phyloP scores from a whole-genome alignment of 1,140 invertebrate species.

The Philaenus spumarius region DNA sequence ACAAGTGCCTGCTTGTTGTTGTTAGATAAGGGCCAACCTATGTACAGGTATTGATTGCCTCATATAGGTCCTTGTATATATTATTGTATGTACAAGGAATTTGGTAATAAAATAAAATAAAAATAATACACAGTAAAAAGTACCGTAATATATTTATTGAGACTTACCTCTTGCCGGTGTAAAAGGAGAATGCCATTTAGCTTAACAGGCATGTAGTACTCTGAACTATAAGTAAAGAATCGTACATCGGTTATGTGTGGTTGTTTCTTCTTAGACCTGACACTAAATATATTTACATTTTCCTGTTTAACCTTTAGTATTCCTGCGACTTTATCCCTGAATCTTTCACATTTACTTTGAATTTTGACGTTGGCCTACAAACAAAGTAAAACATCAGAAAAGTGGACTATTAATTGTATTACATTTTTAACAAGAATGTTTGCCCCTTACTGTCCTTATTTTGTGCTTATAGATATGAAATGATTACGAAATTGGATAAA shows the following conservation, averaged over 20 bases:
- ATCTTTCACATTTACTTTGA: slow-evolving; percentile 66
- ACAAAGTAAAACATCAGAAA: neutral
- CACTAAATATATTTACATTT: slow-evolving; percentile 93
- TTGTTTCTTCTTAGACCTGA: slow-evolving; percentile 76
- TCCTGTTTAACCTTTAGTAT: slow-evolving; percentile 72
- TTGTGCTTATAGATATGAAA: neutral
- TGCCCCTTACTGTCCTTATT: slow-evolving; percentile 42
- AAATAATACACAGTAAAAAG: too few relatives aligned
- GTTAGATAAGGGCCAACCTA: too few relatives aligned
- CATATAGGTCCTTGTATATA: too few relatives aligned
- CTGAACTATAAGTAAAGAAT: slow-evolving; percentile 78
- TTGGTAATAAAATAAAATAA: too few relatives aligned
- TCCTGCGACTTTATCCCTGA: slow-evolving; percentile 38
- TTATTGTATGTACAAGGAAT: too few relatives aligned
- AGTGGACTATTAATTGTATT: neutral
- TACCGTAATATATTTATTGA: too few relatives aligned
- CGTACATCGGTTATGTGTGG: slow-evolving; percentile 86
- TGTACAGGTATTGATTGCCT: too few relatives aligned
- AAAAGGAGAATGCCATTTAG: slow-evolving; percentile 87
- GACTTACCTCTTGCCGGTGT: slow-evolving; percentile 70
- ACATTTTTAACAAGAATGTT: neutral
- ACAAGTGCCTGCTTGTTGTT: too few relatives aligned
- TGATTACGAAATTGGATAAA: neutral
- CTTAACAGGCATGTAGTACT: slow-evolving; percentile 89
- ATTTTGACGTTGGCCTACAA: slow-evolving; percentile 64